Percentiles rank a stretch among this genome's conserved stretches.
phyloP scores from a whole-genome alignment of 2,113 vertebrate genomes.

The Castor canadensis region DNA sequence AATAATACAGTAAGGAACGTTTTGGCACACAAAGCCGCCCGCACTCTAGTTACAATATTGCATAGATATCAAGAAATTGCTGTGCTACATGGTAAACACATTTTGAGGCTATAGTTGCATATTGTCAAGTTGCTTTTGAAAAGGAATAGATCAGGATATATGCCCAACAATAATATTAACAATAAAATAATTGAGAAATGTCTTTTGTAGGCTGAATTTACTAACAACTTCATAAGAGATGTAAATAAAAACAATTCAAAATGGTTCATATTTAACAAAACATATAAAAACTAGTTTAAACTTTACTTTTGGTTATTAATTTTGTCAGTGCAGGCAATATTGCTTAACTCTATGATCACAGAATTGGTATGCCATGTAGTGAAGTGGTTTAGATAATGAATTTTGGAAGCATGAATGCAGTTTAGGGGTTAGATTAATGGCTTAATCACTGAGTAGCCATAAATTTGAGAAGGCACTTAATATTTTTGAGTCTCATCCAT shows the following conservation, averaged over 20 bases:
- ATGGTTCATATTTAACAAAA: background rate
- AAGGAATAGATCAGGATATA: background rate
- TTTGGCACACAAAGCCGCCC: background rate
- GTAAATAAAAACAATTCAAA: conserved; percentile 11
- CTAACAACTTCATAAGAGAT: background rate
- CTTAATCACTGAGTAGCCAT: background rate
- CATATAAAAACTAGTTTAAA: background rate
- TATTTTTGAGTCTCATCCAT: background rate
- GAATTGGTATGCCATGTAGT: background rate
- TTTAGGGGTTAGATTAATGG: background rate
- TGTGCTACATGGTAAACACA: background rate
- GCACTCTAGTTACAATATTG: background rate
- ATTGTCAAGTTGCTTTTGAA: background rate
- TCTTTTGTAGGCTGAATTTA: background rate
- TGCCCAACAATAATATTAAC: background rate
- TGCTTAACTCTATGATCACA: background rate
- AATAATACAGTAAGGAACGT: background rate
- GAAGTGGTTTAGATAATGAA: background rate
- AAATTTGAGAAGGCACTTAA: conserved; percentile 7
- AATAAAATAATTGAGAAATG: background rate
- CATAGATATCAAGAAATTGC: background rate
- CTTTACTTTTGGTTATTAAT: background rate
- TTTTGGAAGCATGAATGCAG: background rate
- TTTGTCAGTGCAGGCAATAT: background rate
- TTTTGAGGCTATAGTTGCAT: background rate